Evolutionary conservation across 2,797 vertebrate genomes (phyloP).

Genomic region (Antrozous pallidus): DNA sequence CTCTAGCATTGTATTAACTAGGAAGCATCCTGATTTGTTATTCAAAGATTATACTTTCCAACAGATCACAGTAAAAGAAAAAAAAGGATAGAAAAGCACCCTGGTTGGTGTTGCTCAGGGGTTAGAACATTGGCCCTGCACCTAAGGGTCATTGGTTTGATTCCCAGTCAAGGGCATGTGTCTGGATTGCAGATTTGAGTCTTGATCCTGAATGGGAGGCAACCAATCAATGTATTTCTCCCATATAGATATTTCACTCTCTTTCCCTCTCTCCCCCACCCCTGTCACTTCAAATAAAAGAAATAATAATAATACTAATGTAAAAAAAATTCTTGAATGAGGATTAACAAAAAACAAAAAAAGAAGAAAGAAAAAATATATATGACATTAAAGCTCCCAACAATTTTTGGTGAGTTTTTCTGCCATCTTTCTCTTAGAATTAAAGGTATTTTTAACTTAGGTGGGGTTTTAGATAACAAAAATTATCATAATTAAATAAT

Average conservation of each 20-base stretch:
- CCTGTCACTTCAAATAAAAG: too few species aligned
- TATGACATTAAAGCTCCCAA: neutral
- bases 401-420: neutral
- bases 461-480: neutral
- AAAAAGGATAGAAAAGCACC: too few species aligned
- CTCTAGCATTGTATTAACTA: neutral
- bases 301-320: neutral
- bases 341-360: neutral
- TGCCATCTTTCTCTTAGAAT: neutral
- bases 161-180: neutral
- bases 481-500: neutral
- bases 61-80: neutral
- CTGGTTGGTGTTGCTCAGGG: neutral
- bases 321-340: neutral
- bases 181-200: neutral
- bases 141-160: neutral
- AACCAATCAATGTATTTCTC: neutral
- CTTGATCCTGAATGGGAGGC: neutral
- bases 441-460: neutral
- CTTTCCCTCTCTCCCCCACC: neutral
- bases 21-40: neutral
- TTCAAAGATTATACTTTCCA: conserved; percentile 19
- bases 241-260: neutral
- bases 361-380: neutral
- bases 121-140: neutral